These are phyloP conservation scores for Halesus radiatus DNA, from an alignment of 1,140 invertebrate species.

Conservation along the genomic window DNA sequence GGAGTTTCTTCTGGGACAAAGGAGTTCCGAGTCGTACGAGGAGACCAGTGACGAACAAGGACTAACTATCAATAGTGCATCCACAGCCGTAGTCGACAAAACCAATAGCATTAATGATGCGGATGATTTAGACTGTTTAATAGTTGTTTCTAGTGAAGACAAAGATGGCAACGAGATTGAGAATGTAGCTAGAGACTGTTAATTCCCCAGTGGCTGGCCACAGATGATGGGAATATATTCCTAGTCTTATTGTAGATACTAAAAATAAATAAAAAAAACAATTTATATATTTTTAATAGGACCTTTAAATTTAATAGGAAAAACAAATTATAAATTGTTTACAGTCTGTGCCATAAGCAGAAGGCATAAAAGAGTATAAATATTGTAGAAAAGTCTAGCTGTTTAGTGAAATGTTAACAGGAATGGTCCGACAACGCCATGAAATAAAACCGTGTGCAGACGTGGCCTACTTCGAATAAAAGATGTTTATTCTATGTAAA, in stretches of 20 bases:
- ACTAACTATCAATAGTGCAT: constrained; percentile 54
- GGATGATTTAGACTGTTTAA: constrained; percentile 55
- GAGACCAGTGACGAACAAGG: constrained; percentile 56
- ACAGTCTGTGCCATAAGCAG: constrained; percentile 5
- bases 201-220: constrained; percentile 42
- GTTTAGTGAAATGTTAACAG: not conserved
- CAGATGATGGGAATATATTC: not conserved
- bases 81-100: constrained; percentile 55
- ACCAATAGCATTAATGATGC: constrained; percentile 56
- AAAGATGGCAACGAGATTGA: constrained; percentile 45
- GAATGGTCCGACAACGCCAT: not conserved
- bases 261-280: not conserved
- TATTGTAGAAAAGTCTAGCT: not conserved
- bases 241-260: constrained; percentile 14
- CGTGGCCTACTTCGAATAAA: constrained; percentile 1
- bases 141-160: constrained; percentile 51
- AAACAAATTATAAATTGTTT: constrained; percentile 23
- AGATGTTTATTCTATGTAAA: not conserved
- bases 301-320: constrained; percentile 36
- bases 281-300: constrained; percentile 35
- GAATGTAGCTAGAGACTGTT: constrained; percentile 47
- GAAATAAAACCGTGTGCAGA: not conserved
- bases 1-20: constrained; percentile 51
- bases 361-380: not conserved
- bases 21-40: constrained; percentile 54